These are phyloP conservation scores for Hetaerina titia DNA, from an alignment of 2,888 invertebrate species.

Conservation along the genomic window DNA sequence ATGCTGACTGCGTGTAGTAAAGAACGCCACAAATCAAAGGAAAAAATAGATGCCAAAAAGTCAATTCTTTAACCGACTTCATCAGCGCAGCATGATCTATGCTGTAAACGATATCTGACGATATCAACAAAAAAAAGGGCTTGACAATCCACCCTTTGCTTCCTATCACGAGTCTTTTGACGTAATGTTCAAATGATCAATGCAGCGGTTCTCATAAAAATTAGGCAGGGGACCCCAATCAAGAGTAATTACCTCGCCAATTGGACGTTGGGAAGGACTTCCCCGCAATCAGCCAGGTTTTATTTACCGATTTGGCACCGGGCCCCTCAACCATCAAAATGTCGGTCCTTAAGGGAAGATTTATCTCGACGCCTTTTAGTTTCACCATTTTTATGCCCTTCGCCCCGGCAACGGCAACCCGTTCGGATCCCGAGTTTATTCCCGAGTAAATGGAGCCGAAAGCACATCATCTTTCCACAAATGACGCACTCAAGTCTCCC, in stretches of 20 bases:
- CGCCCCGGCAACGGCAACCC: not conserved
- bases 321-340: not conserved
- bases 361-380: not conserved
- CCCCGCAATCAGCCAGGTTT: not conserved
- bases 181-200: too few relatives aligned
- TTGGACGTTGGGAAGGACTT: not conserved
- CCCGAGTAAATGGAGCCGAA: not conserved
- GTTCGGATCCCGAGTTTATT: not conserved
- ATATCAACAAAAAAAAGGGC: too few relatives aligned
- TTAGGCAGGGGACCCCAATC: not conserved
- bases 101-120: too few relatives aligned
- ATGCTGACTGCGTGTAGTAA: too few relatives aligned
- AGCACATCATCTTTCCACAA: not conserved
- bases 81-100: too few relatives aligned
- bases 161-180: too few relatives aligned
- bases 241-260: not conserved
- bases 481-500: not conserved
- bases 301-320: slow-evolving; percentile 1
- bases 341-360: not conserved
- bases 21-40: too few relatives aligned
- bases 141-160: too few relatives aligned
- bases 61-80: too few relatives aligned
- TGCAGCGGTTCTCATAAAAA: not conserved
- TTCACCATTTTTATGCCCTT: not conserved
- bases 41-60: too few relatives aligned